Evolutionary conservation across 2,888 invertebrate species (phyloP).

Genomic region (Trypoxylon attenuatum): DNA sequence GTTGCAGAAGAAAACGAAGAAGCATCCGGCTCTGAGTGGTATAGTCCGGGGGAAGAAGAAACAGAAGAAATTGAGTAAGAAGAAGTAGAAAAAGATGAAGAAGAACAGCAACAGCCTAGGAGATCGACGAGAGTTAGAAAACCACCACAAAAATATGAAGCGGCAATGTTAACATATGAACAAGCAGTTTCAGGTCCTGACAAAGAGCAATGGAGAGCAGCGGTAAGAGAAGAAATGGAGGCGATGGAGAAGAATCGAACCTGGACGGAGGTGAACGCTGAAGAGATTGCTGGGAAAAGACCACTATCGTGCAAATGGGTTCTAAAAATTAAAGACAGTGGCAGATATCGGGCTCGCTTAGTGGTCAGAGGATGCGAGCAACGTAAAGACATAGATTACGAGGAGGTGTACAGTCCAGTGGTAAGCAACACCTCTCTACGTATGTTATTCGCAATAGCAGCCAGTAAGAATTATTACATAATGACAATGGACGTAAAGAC

Average conservation of each 20-base stretch:
- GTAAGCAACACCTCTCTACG: neutral
- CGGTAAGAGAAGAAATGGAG: slow-evolving; percentile 5
- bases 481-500: slow-evolving; percentile 10
- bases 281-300: slow-evolving; percentile 27
- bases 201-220: slow-evolving; percentile 15
- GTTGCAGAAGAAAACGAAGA: neutral
- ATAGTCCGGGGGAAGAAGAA: no score
- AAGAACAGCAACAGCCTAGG: neutral
- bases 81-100: neutral
- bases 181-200: slow-evolving; percentile 20
- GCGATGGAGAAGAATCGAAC: no score
- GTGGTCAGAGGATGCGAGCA: slow-evolving; percentile 11
- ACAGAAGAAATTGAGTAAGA: neutral
- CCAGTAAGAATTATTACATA: neutral
- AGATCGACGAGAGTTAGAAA: slow-evolving; percentile 2
- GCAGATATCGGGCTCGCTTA: slow-evolving; percentile 1
- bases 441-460: slow-evolving; percentile 2
- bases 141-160: neutral
- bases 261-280: no score
- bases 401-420: slow-evolving; percentile 11
- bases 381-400: neutral
- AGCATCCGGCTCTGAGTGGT: no score
- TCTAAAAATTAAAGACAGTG: slow-evolving; percentile 47
- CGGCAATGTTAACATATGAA: slow-evolving; percentile 14
- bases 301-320: slow-evolving; percentile 44